These are phyloP conservation scores for Ailuropoda melanoleuca DNA, from an alignment of 2,113 vertebrate species.

Conservation along the genomic window DNA sequence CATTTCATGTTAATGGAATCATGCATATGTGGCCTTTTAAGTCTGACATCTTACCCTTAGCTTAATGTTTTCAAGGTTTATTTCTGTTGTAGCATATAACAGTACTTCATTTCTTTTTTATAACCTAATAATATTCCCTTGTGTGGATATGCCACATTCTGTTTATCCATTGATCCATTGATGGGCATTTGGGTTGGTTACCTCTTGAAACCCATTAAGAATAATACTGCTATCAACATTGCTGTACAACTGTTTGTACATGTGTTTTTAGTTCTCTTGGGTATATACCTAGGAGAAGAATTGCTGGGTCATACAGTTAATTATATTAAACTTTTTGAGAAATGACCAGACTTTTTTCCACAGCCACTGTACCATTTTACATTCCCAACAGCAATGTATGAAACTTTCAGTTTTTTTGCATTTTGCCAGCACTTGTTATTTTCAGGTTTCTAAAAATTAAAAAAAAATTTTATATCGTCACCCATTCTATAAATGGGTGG, in stretches of 20 bases:
- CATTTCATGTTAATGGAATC: background rate
- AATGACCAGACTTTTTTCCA: background rate
- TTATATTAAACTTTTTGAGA: background rate
- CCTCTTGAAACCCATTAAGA: background rate
- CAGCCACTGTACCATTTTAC: background rate
- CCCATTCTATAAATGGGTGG: background rate
- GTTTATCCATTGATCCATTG: background rate
- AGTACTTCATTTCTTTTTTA: conserved; percentile 10
- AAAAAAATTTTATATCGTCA: background rate
- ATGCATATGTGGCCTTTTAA: background rate
- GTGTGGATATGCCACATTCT: background rate
- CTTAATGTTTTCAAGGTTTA: background rate
- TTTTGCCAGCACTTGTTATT: conserved; percentile 17
- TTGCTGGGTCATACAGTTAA: background rate
- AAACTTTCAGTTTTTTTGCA: background rate
- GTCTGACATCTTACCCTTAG: background rate
- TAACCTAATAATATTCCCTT: background rate
- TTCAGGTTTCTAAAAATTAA: background rate
- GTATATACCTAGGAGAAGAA: background rate
- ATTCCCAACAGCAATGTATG: background rate
- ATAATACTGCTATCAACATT: background rate
- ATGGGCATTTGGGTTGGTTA: conserved; percentile 5
- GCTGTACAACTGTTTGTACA: background rate
- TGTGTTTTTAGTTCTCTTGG: conserved; percentile 16
- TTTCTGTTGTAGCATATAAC: background rate